Conservation (phyloP, 2,888 invertebrate species). For the Morpho achilles region DNA sequence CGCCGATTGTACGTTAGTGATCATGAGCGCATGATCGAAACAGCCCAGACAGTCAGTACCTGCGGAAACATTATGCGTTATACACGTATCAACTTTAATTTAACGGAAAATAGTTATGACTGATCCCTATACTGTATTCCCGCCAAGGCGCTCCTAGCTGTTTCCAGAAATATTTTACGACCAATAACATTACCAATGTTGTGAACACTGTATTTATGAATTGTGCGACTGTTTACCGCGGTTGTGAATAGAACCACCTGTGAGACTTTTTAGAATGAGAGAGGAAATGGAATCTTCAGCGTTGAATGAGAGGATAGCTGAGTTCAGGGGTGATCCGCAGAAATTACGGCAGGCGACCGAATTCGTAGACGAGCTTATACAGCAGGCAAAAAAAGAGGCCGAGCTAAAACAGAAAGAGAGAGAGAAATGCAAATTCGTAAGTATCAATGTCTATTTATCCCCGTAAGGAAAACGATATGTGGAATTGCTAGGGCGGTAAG, state of each 20-base stretch:
- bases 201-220: constrained; percentile 36
- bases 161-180: constrained; percentile 14
- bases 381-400: constrained; percentile 80
- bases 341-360: constrained; percentile 78
- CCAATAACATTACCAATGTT: constrained; percentile 14
- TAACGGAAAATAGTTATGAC: constrained; percentile 24
- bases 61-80: constrained; percentile 38
- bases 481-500: constrained; percentile 75
- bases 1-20: constrained; percentile 27
- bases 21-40: constrained; percentile 68
- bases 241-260: constrained; percentile 27
- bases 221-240: constrained; percentile 20
- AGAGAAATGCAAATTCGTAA: constrained; percentile 79
- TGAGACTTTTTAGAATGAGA: constrained; percentile 50
- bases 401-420: constrained; percentile 77
- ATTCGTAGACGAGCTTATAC: constrained; percentile 81
- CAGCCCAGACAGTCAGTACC: constrained; percentile 50
- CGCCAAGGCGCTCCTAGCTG: constrained; percentile 16
- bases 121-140: constrained; percentile 29
- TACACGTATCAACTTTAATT: constrained; percentile 37
- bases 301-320: constrained; percentile 72
- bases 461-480: constrained; percentile 56
- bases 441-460: constrained; percentile 74
- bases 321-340: constrained; percentile 80
- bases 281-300: constrained; percentile 57